Base-by-base conservation (phyloP, 92 coral and sea anemone species). In the Metridium senile region DNA sequence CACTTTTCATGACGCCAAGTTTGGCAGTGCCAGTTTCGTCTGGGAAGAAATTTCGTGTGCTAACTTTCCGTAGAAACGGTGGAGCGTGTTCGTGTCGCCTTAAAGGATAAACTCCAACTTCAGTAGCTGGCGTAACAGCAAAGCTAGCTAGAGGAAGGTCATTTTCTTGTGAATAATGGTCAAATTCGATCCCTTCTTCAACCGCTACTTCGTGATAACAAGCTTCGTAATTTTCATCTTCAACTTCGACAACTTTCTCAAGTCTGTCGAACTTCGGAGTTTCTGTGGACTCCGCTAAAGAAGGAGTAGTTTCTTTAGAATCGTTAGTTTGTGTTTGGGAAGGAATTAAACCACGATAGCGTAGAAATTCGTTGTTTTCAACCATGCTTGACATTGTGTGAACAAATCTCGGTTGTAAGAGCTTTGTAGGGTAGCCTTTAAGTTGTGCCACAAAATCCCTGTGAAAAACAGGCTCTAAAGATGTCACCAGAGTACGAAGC, bases 381-480 rank as follows among this genome's bases (percentile, higher is more conserved):
- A 61, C 53, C 57, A 73, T 71, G 66, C 26, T 81, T 0, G 98
- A 76, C 10, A 78, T 75, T 25, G 84, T 85, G 34, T 83, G 93
- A 10, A 86, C 82, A 32, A 80, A 52, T 26, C 77, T 81, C 2
- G 90, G 53, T 34, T 86, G 75, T 9, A 96, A 58, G 11, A 77
- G 70, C 28, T 47, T 68, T 65, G 84, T 84, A 10, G 99, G 99
- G 62, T 96, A 96, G 7, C 99, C 99, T 39, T 86, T 88, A 23
- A 96, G 89, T 68, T 89, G 89, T 20, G 90, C 83, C 4, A 85
- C 83, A 73, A 96, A 96, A 83, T 96, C 99, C 66, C 99, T 66
- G 83, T 96, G 99, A 78, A 96, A 96, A 13, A 96, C 97, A 39
- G 99, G 99, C 77, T 96, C 97, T 65, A 96, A 83, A 19, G 89